Conservation (phyloP, 2,113 vertebrate genomes). For the Tautogolabrus adspersus region DNA sequence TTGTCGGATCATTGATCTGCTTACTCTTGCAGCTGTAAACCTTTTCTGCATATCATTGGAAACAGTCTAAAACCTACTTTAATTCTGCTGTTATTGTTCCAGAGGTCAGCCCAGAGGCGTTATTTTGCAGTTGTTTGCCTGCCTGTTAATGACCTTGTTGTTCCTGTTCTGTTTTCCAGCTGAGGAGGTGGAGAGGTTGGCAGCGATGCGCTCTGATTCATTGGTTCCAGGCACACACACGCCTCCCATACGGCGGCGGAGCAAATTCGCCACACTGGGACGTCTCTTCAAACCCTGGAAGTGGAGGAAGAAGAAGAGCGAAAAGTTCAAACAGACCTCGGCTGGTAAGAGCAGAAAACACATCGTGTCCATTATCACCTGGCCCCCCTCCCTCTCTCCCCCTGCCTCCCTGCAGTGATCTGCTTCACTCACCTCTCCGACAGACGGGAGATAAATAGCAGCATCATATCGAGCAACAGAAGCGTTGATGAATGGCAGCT, state of each 20-base stretch:
- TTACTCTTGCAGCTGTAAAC: no score
- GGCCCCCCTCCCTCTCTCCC: background rate
- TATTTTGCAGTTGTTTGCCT: background rate
- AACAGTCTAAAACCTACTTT: no score
- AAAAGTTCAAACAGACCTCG: conserved; percentile 98
- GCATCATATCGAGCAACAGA: conserved; percentile 14
- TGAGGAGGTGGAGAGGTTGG: conserved; percentile 96
- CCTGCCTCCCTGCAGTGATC: background rate
- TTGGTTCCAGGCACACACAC: conserved; percentile 98
- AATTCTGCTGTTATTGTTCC: no score
- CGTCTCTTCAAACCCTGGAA: conserved; percentile 99
- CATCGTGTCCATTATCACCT: background rate
- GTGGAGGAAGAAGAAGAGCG: conserved; percentile 99
- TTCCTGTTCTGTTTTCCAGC: conserved; percentile 76
- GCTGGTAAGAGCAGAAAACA: conserved; percentile 86
- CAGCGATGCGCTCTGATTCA: conserved; percentile 97
- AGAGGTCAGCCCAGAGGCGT: no score
- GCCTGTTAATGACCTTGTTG: conserved; percentile 1
- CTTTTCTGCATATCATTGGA: no score
- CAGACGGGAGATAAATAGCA: conserved; percentile 22
- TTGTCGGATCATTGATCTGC: no score
- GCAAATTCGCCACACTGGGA: conserved; percentile 95
- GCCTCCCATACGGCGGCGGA: conserved; percentile 94
- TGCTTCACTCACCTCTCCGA: background rate
- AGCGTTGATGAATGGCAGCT: conserved; percentile 31